Evolutionary conservation across 2,888 invertebrate species (phyloP).

Genomic region (Hyalella azteca): DNA sequence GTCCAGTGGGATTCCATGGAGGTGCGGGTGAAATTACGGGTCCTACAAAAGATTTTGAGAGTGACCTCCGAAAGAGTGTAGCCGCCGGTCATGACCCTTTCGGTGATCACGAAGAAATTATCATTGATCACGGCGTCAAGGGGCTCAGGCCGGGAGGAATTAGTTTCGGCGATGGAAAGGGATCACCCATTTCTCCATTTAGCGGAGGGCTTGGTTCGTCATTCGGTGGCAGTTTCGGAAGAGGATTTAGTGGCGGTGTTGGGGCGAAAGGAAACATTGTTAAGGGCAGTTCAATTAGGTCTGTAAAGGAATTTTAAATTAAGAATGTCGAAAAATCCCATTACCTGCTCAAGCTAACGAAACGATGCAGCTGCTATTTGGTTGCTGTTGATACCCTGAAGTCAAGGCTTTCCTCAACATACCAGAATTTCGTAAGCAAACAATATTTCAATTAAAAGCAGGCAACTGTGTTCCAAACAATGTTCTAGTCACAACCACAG

Average conservation of each 20-base stretch:
- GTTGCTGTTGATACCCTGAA: not conserved
- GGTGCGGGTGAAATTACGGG: not conserved
- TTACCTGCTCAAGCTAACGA: constrained; percentile 2
- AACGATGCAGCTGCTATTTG: not conserved
- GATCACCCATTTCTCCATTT: constrained; percentile 20
- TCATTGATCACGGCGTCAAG: constrained; percentile 26
- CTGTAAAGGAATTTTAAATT: not conserved
- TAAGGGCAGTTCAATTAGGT: not conserved
- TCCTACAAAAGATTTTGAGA: not conserved
- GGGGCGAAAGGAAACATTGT: not conserved
- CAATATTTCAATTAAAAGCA: not conserved
- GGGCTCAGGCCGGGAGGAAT: not conserved
- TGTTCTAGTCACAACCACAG: constrained; percentile 19
- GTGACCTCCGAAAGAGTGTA: not conserved
- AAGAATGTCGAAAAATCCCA: too few relatives aligned
- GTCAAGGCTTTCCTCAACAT: not conserved
- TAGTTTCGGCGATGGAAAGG: constrained; percentile 20
- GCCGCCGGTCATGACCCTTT: constrained; percentile 21
- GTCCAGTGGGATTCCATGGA: not conserved
- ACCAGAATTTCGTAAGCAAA: not conserved
- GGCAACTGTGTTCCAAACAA: too few relatives aligned
- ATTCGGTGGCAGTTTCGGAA: not conserved
- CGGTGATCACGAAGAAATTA: constrained; percentile 22
- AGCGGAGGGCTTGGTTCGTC: not conserved
- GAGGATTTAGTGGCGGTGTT: not conserved